phyloP scores from a whole-genome alignment of 2,113 vertebrate genomes.

The Gadus macrocephalus region DNA sequence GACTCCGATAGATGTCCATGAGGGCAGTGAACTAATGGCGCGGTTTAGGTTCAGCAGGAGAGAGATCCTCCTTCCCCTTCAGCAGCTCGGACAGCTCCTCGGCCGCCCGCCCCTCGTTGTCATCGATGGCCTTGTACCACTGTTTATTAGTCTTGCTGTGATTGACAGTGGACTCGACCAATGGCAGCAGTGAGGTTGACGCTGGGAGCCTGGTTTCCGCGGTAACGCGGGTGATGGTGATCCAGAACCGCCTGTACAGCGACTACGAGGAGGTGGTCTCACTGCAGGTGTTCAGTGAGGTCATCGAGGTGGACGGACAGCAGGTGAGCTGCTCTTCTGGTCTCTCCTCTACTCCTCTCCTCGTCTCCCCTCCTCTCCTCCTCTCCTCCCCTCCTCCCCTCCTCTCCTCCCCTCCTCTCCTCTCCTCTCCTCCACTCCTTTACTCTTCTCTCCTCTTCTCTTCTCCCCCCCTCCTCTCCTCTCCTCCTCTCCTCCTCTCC shows the following conservation, averaged over 20 bases:
- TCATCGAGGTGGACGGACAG: constrained; percentile 85
- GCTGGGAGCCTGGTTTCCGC: constrained; percentile 74
- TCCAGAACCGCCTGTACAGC: constrained; percentile 79
- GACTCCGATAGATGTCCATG: too few species aligned
- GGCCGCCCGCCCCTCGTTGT: constrained; percentile 78
- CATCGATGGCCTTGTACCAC: constrained; percentile 72
- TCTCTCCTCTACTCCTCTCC: too few species aligned
- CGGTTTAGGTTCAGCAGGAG: too few species aligned
- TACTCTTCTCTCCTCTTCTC: too few species aligned
- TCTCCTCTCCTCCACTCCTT: too few species aligned
- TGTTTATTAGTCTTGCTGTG: background rate
- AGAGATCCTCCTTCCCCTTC: constrained; percentile 83
- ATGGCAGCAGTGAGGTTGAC: constrained; percentile 60
- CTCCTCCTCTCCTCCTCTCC: too few species aligned
- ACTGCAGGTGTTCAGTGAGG: constrained; percentile 84
- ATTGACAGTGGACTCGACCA: constrained; percentile 72
- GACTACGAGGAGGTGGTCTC: constrained; percentile 74
- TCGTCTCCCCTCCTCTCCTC: too few species aligned
- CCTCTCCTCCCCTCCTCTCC: too few species aligned
- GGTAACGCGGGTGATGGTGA: constrained; percentile 85
- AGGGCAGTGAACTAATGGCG: too few species aligned
- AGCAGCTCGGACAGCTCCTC: constrained; percentile 89
- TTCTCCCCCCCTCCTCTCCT: too few species aligned
- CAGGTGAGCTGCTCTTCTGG: constrained; percentile 65
- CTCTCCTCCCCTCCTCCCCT: too few species aligned